Conservation (phyloP, 2,888 invertebrate genomes). For the Fragum sueziense region DNA sequence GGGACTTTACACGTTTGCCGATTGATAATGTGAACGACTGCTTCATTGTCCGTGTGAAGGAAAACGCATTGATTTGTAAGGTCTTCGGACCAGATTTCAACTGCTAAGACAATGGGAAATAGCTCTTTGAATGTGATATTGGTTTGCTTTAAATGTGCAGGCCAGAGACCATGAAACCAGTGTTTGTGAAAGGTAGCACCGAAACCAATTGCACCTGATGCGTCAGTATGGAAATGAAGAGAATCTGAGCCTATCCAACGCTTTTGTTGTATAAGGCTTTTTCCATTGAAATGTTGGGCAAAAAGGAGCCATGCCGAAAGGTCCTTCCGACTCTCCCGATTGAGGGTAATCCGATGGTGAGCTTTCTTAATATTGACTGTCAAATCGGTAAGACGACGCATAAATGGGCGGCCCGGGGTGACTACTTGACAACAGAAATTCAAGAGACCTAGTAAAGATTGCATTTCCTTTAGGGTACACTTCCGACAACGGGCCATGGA, state of each 20-base stretch:
- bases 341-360: constrained; percentile 23
- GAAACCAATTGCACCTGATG: constrained; percentile 29
- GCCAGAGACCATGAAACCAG: constrained; percentile 34
- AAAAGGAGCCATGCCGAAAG: constrained; percentile 29
- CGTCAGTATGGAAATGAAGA: constrained; percentile 38
- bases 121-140: constrained; percentile 3
- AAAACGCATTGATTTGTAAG: constrained; percentile 13
- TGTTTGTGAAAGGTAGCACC: constrained; percentile 33
- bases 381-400: constrained; percentile 29
- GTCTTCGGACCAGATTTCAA: constrained; percentile 27
- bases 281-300: constrained; percentile 36
- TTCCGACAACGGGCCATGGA: neutral
- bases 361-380: constrained; percentile 20
- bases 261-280: constrained; percentile 14
- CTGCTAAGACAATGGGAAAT: constrained; percentile 21
- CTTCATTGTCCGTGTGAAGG: constrained; percentile 52
- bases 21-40: constrained; percentile 55
- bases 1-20: constrained; percentile 40
- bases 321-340: constrained; percentile 23
- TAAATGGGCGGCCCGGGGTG: constrained; percentile 24
- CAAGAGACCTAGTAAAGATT: constrained; percentile 28
- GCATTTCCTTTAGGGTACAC: constrained; percentile 23
- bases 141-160: neutral
- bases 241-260: neutral
- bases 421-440: constrained; percentile 47